Base-by-base conservation (phyloP, 1,140 invertebrate genomes). In the Drosophila eugracilis region DNA sequence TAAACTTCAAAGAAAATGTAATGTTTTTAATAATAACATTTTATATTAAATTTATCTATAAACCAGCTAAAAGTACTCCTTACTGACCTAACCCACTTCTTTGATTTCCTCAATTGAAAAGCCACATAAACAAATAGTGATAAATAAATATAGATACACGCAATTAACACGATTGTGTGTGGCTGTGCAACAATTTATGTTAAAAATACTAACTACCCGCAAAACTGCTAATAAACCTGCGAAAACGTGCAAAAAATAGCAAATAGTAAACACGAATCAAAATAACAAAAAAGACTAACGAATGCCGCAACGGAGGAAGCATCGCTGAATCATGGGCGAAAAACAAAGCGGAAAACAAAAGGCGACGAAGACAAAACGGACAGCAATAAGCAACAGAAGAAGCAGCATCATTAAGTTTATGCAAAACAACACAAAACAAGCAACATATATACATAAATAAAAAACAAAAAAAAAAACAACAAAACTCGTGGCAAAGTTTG, bases 191-290 rank as follows among this genome's bases (percentile, higher is more conserved):
- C 59, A 75, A 80, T 65, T 50, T 70, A 59, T 57, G 44, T 39
- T 62, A 57, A 59, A 63, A 69, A 45, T 62, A 65, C 60, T 45
- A 60, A 71, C 55, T 70, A 45, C 49, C 71, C 54, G 48, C 54
- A 59, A 60, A 75, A 60, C 69, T 48, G 41, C 17, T 60, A 63
- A 79, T 63, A 75, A 63, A 70, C 55, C 55, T 47, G 17, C 52
- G 26, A 54, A 80, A 79, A 85, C 81, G 81, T 81, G 81, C 73
- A 70, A 81, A 63, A 54, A 80, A 85, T 85, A 73, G 69, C 17
- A 59, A 80, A 85, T 85, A 73, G 69, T 19, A 59, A 65, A 55
- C 44, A 48, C n/a, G 63, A 42, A 32, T n/a, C 12, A 54, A 70
- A 41, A 42, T 1, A 52, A 32, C n/a, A 48, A 49, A 67, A 58